Base-by-base conservation (phyloP, 2,888 invertebrate genomes). In the Acanthococcus lagerstroemiae region DNA sequence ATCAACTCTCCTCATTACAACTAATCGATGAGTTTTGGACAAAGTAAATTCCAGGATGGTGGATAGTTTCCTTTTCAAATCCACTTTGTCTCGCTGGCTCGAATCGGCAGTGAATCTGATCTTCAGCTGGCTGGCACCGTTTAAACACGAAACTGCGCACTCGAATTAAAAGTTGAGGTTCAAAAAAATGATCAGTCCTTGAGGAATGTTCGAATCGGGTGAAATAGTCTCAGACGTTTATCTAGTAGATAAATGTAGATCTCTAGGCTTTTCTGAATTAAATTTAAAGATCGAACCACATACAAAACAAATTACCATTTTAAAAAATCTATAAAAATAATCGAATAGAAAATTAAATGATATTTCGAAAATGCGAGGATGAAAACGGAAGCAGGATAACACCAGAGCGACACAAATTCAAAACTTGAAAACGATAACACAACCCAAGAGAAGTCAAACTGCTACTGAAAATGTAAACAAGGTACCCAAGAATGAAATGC, bases 1-100 rank as follows among this genome's bases (percentile, higher is more conserved):
- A 77, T 85, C 83, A 81, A 84, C 83, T 82, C 86, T 84, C 86
- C 86, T 86, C 66, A 66, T 66, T 56, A 66, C 66, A 55, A 66
- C 56, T 30, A 56, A 56, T 55, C 46, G 24, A 17, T 66, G 27
- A 26, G 45, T 66, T 66, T 55, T 55, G 6, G 48, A 66, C 27
- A 56, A 56, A 48, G 55, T 55, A 55, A 56, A 55, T 66, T 55
- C 66, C 66, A 66, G 66, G 55, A 55, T 66, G 66, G 24, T 55
- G 26, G 66, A 56, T n/a, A 48, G 24, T 48, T 50, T 66, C 27
- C 48, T 55, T 26, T 56, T 66, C 12, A 56, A 56, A 56, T 66
- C 66, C 66, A 66, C 66, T 22, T 65, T 65, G 19, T 45, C 4
- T 15, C 15, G 46, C 15, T 45, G 15, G 19, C 19, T 19, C 7